Percentiles rank a stretch among this genome's conserved stretches.
These are phyloP conservation scores for Molossus alvarezi DNA, from an alignment of 2,797 vertebrate genomes.

Conservation along the genomic window DNA sequence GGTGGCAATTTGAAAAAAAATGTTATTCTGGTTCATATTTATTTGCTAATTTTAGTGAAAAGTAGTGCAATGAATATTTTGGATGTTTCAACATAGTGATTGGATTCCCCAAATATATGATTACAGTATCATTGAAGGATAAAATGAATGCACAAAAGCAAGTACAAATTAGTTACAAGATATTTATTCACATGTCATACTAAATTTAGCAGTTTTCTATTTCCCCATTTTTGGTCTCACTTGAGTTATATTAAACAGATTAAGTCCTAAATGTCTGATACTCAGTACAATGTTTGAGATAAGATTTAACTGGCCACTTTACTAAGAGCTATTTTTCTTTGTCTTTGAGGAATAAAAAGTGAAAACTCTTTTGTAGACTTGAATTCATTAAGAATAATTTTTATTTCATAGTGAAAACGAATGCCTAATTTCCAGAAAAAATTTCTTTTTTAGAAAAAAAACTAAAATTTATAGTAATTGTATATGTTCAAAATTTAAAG, in stretches of 20 bases:
- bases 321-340: conserved; percentile 53
- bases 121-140: conserved; percentile 78
- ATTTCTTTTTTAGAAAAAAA: neutral
- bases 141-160: conserved; percentile 82
- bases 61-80: conserved; percentile 87
- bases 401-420: conserved; percentile 48
- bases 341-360: conserved; percentile 57
- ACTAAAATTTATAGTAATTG: neutral
- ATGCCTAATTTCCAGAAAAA: neutral
- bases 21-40: conserved; percentile 88
- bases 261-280: conserved; percentile 28
- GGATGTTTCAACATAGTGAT: conserved; percentile 86
- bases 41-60: conserved; percentile 89
- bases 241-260: neutral
- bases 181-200: conserved; percentile 83
- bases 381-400: conserved; percentile 71
- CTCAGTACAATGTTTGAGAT: conserved; percentile 60
- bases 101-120: conserved; percentile 88
- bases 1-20: conserved; percentile 84
- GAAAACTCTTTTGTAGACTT: conserved; percentile 45
- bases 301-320: conserved; percentile 63
- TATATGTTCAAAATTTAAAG: conserved; percentile 13
- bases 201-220: conserved; percentile 81
- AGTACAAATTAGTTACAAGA: conserved; percentile 83
- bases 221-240: conserved; percentile 69